These are phyloP conservation scores for Apostichopus parvimensis DNA, from an alignment of 35 echinoderm and acorn worm genomes.

Conservation along the genomic window DNA sequence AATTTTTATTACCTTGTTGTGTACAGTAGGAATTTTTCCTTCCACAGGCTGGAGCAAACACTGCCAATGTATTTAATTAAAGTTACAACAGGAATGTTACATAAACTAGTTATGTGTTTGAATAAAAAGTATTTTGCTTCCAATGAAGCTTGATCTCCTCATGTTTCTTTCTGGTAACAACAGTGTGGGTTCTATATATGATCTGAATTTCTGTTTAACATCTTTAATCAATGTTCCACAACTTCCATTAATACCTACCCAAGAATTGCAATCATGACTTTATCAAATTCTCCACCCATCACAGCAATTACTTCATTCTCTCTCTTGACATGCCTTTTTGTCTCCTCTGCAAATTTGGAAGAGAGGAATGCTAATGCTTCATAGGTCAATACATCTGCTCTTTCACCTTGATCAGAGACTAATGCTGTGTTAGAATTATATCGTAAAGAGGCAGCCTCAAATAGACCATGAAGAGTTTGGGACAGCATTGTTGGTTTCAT, in stretches of 20 bases:
- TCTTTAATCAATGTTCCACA: neutral
- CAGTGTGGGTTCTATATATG: neutral
- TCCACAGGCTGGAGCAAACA: too few relatives aligned
- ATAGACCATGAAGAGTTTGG: slow-evolving; percentile 43
- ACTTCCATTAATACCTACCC: slow-evolving; percentile 36
- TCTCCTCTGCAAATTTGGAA: neutral
- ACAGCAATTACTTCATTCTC: slow-evolving; percentile 50
- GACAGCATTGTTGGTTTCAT: neutral
- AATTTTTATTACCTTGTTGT: too few relatives aligned
- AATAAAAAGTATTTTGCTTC: neutral
- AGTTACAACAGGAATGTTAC: neutral
- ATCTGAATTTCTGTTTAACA: neutral
- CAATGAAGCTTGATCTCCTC: too few relatives aligned
- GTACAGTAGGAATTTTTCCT: too few relatives aligned
- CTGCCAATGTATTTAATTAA: too few relatives aligned
- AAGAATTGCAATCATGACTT: slow-evolving; percentile 45
- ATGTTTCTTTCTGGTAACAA: neutral
- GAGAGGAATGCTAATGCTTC: slow-evolving; percentile 16
- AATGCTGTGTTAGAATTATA: slow-evolving; percentile 40
- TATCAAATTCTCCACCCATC: neutral
- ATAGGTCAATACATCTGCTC: slow-evolving; percentile 18
- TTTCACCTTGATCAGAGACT: slow-evolving; percentile 64
- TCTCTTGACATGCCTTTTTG: neutral
- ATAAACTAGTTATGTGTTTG: neutral
- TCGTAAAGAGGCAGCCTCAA: slow-evolving; percentile 1